Evolutionary conservation across 2,797 vertebrate genomes (phyloP), one percentile per base, ranked within the genome.

Genomic region (Scomberomorus guttatus): DNA sequence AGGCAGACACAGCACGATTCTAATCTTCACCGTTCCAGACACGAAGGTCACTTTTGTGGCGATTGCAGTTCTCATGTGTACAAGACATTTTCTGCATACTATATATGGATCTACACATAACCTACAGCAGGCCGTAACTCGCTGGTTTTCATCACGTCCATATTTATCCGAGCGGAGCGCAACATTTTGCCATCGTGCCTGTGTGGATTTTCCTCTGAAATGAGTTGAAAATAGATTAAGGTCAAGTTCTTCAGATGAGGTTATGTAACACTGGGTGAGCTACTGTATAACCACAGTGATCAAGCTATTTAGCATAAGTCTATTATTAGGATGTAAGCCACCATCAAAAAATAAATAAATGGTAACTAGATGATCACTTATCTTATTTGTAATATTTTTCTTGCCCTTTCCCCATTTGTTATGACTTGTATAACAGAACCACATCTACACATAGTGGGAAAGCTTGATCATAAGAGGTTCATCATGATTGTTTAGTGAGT

Each of bases 1-100:
- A 95, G 93, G 94, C 94, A 93, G 93, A 92, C 92, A 90, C 92
- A 89, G 90, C 91, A 92, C 91, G 83, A 92, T 92, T 94, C 92
- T 94, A 93, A 94, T 95, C 94, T 93, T 93, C 86, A 92, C 90
- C 91, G 78, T 87, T 94, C 78, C 94, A 94, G 93, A 94, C 92
- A 92, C 65, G 84, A 93, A 94, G 94, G 94, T 95, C 94, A 95
- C 85, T 89, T 83, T 87, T 82, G 89, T 89, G 90, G 87, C 79
- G 51, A 84, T 82, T 73, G 80, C 87, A 81, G 82, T 89, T 89
- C 84, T 84, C 70, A 62, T 80, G 84, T 88, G 82, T 90, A 82
- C 71, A 71, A 82, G 65, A 80, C 82, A 74, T 69, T 86, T 67
- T 89, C 80, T 54, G 32, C 29, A 68, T 59, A 76, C 68, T 42